Percentiles rank a stretch among this genome's conserved stretches.
These are phyloP conservation scores for Phenganax subtilis DNA, from an alignment of 92 coral and sea anemone genomes.

Conservation along the genomic window DNA sequence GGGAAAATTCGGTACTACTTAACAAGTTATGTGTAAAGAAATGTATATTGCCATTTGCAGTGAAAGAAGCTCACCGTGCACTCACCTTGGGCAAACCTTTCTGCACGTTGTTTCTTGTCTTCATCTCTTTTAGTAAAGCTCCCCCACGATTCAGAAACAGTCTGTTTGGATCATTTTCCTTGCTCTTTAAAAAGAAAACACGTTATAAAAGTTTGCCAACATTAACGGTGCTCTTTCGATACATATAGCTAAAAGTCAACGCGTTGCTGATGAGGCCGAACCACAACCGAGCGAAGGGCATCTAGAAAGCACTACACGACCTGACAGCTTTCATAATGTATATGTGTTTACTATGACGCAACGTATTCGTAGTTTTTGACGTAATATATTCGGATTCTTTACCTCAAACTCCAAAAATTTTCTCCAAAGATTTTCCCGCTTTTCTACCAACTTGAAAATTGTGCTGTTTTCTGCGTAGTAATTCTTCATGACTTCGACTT, in stretches of 20 bases:
- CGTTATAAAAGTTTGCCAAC: background rate
- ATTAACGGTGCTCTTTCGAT: too few relatives aligned
- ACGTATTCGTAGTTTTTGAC: background rate
- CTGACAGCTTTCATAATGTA: background rate
- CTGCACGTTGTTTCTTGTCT: constrained; percentile 63
- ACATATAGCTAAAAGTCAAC: too few relatives aligned
- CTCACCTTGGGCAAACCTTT: constrained; percentile 90
- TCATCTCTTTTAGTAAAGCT: constrained; percentile 86
- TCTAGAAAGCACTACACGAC: background rate
- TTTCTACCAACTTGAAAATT: constrained; percentile 86
- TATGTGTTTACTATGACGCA: background rate
- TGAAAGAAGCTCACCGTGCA: too few relatives aligned
- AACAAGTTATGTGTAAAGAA: too few relatives aligned
- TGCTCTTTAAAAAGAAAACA: constrained; percentile 42
- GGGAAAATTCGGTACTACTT: too few relatives aligned
- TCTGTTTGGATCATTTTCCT: constrained; percentile 75
- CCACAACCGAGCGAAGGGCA: too few relatives aligned
- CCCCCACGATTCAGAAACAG: constrained; percentile 86
- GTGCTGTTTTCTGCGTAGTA: constrained; percentile 80
- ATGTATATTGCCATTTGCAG: too few relatives aligned
- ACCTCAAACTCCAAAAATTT: constrained; percentile 95
- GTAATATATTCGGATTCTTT: background rate
- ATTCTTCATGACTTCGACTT: constrained; percentile 75
- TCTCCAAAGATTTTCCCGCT: constrained; percentile 77
- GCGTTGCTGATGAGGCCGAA: too few relatives aligned